A percentile compares a stretch with the other conserved stretches of the same genome.
phyloP scores from a whole-genome alignment of 2,113 vertebrate genomes.

The Eptatretus burgeri region DNA sequence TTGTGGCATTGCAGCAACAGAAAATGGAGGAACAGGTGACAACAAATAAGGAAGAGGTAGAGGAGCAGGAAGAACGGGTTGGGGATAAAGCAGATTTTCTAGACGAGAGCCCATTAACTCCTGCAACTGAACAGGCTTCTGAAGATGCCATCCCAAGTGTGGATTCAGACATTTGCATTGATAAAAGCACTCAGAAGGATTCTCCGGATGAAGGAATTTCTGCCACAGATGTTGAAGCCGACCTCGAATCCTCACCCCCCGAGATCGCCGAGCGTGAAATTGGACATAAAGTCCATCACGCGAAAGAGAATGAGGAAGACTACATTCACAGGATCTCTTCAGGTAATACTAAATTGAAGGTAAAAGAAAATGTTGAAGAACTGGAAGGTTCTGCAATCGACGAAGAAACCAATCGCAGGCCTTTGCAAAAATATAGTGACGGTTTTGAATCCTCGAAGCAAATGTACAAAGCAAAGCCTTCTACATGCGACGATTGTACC shows the following conservation, averaged over 20 bases:
- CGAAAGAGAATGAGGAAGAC: no score
- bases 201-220: slow-evolving; percentile 12
- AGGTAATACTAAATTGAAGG: no score
- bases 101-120: not conserved
- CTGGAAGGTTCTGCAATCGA: no score
- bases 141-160: slow-evolving; percentile 6
- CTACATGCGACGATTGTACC: no score
- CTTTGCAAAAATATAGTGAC: no score
- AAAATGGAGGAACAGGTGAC: not conserved
- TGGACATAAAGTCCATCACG: no score
- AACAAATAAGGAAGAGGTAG: not conserved
- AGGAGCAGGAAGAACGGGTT: slow-evolving; percentile 7
- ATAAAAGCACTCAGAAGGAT: slow-evolving; percentile 7
- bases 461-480: no score
- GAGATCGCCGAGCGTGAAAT: not conserved
- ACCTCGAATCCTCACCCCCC: slow-evolving; percentile 10
- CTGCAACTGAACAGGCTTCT: not conserved
- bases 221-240: slow-evolving; percentile 10
- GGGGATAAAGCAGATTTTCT: slow-evolving; percentile 9
- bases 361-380: no score
- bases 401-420: no score
- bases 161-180: not conserved
- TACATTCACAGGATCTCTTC: no score
- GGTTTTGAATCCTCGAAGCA: no score
- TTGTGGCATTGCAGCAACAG: slow-evolving; percentile 12